A percentile compares a stretch with the other conserved stretches of the same genome.
Conservation (phyloP, 2,888 invertebrate species). For the Andrena bicolor region DNA sequence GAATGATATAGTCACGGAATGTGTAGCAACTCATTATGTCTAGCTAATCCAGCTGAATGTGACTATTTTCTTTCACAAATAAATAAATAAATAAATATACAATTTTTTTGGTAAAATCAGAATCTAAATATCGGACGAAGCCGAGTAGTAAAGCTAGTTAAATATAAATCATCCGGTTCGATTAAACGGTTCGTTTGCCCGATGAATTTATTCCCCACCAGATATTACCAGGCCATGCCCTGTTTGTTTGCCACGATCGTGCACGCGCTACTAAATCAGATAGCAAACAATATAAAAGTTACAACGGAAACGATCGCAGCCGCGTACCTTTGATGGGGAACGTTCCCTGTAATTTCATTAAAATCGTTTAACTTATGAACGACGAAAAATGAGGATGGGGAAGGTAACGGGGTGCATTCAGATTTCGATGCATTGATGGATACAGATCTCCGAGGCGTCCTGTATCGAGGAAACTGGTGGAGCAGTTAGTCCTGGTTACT, state of each 20-base stretch:
- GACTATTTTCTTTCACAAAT: no score
- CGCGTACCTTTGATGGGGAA: no score
- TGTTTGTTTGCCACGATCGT: neutral
- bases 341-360: no score
- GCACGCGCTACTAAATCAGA: neutral
- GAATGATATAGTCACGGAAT: no score
- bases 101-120: no score
- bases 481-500: conserved; percentile 86
- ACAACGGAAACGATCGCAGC: neutral
- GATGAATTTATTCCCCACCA: neutral
- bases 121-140: no score
- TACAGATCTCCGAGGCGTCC: conserved; percentile 84
- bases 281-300: neutral
- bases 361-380: neutral
- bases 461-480: conserved; percentile 88
- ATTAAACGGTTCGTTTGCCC: neutral
- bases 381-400: neutral
- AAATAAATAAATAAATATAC: no score
- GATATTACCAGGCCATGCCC: neutral
- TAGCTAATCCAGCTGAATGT: no score
- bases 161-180: neutral
- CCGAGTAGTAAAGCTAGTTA: neutral
- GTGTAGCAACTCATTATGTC: no score
- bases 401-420: no score
- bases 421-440: conserved; percentile 18